Base-by-base conservation (phyloP, 1,140 invertebrate species). In the Drosophila ambigua region DNA sequence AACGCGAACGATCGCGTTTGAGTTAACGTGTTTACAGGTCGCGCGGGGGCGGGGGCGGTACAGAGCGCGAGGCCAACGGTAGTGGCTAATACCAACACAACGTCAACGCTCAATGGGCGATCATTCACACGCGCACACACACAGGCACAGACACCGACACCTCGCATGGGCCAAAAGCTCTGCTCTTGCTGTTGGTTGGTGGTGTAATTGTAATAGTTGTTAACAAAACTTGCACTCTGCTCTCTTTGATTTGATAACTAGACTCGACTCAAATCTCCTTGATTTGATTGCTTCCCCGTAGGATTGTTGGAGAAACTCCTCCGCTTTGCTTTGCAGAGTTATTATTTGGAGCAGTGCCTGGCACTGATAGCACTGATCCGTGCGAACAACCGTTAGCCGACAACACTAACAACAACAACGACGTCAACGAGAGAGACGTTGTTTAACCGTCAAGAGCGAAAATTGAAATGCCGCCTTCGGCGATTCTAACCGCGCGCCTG, bases 61-160 rank as follows among this genome's bases (percentile, higher is more conserved):
- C 51, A 53, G 51, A 53, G 9, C 31, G 31, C 51, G 51, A 53
- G 51, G 51, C 44, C 43, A 69, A 68, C 35, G 35, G 57, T 23
- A 8, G 46, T 48, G 39, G 51, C 51, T 28, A 52, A 54, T 52
- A 51, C 46, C 49, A 66, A 31, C 31, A 23, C 28, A 28, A 55
- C 53, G 64, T 20, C 1, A 20, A 20, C 20, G 20, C 44, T 9
- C 54, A 69, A 63, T 67, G 20, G 51, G 64, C 20, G 51, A 68
- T 67, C 66, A 43, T 65, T 58, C 41, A 68, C 66, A 69, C 49
- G 28, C 59, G 41, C 66, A 49, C 31, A 55, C 66, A 39, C 43
- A 16, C 20, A 20, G 1, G 20, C 20, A 20, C 20, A 20, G 39
- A 15, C 31, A 7, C 59, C 5, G 20, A 39, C 64, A 46, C 24